Conservation (phyloP, 1,140 invertebrate species). For the Drosophila bocqueti region DNA sequence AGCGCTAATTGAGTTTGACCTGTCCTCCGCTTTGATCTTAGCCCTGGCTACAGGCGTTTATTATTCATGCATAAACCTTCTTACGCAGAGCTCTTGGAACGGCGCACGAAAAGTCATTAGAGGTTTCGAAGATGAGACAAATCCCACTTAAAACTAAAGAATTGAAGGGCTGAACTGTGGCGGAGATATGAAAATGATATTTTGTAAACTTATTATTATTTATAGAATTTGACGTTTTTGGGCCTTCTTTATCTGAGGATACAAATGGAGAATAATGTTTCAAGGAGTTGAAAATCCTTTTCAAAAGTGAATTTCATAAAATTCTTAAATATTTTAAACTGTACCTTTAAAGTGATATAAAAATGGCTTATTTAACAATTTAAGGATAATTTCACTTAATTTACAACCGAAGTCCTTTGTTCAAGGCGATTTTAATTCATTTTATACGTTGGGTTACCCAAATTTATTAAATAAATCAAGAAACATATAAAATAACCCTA, state of each 20-base stretch:
- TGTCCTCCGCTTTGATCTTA: conserved; percentile 40
- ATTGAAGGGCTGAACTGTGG: not conserved
- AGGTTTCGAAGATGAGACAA: conserved; percentile 10
- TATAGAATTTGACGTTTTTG: no score
- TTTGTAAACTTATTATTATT: no score
- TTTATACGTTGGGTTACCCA: not conserved
- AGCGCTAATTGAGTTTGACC: conserved; percentile 54
- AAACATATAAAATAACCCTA: not conserved
- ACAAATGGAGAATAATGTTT: no score
- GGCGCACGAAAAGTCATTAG: conserved; percentile 45
- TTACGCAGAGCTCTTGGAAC: conserved; percentile 67
- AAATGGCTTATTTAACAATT: no score
- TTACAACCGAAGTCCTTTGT: no score
- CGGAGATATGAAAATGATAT: not conserved
- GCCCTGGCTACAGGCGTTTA: conserved; percentile 4
- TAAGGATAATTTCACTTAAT: no score
- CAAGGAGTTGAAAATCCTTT: no score
- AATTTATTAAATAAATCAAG: not conserved
- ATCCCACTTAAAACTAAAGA: conserved; percentile 7
- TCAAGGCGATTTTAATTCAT: not conserved
- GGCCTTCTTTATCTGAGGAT: no score
- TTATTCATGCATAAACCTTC: conserved; percentile 44
- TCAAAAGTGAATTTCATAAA: no score
- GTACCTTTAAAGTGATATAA: no score
- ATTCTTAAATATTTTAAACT: no score